Conservation (phyloP, 1,140 invertebrate species). For the Rhagoletis pomonella region DNA sequence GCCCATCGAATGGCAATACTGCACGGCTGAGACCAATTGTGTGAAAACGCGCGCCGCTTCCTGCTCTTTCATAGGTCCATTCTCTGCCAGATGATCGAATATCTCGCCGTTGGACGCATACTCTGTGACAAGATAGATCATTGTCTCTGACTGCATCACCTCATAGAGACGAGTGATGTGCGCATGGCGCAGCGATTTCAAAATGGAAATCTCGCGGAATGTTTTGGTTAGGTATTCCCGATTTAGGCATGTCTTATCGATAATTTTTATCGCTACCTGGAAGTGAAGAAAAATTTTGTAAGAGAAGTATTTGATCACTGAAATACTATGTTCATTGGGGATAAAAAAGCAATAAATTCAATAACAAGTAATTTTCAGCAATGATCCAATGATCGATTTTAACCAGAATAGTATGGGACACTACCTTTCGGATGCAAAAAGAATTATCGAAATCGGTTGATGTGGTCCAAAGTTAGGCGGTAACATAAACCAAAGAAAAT, state of each 20-base stretch:
- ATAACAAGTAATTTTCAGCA: no score
- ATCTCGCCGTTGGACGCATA: constrained; percentile 96
- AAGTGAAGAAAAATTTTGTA: not conserved
- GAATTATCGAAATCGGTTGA: no score
- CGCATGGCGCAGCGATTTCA: constrained; percentile 93
- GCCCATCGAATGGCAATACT: constrained; percentile 93
- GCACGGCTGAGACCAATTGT: constrained; percentile 95
- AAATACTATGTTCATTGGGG: not conserved
- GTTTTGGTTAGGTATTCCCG: constrained; percentile 94
- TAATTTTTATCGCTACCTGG: constrained; percentile 98
- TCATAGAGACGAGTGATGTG: constrained; percentile 96
- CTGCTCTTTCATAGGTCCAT: constrained; percentile 93
- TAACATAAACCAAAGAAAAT: no score
- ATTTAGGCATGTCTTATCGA: constrained; percentile 95
- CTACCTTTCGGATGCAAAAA: no score
- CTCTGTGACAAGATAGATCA: constrained; percentile 97
- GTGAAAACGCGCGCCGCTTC: constrained; percentile 93
- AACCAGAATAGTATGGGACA: no score
- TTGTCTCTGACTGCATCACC: constrained; percentile 96
- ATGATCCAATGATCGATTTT: no score
- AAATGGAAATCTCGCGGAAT: constrained; percentile 94
- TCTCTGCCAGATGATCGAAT: constrained; percentile 94
- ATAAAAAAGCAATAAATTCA: not conserved
- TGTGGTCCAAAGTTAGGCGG: no score
- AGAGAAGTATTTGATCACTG: not conserved